phyloP scores from a whole-genome alignment of 37 sponge, comb jelly and placozoan species.

The Cliona cf. orientalis region DNA sequence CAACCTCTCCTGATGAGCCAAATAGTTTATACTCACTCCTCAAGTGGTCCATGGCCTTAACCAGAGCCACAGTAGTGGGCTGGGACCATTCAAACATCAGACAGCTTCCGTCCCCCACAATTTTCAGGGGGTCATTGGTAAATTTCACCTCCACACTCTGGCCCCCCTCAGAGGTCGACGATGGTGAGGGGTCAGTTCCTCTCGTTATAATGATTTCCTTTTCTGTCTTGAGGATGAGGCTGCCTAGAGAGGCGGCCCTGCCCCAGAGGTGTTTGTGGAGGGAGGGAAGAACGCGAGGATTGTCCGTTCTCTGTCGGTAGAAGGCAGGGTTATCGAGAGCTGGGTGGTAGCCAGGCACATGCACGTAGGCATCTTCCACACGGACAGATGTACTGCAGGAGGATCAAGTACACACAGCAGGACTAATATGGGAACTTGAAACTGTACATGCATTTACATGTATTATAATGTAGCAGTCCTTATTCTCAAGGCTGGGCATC shows the following conservation, averaged over 20 bases:
- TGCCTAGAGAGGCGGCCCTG: slow-evolving; percentile 62
- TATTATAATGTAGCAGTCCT: no score
- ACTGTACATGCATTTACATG: not conserved
- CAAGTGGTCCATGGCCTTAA: slow-evolving; percentile 18
- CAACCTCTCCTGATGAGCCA: not conserved
- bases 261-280: slow-evolving; percentile 76
- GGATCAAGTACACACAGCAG: not conserved
- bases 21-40: slow-evolving; percentile 21
- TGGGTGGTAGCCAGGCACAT: slow-evolving; percentile 48
- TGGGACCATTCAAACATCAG: slow-evolving; percentile 57
- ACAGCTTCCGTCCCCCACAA: slow-evolving; percentile 44
- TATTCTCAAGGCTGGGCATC: no score
- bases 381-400: slow-evolving; percentile 44
- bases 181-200: not conserved
- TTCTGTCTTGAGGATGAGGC: slow-evolving; percentile 26
- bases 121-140: slow-evolving; percentile 23
- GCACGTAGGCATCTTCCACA: slow-evolving; percentile 60
- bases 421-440: not conserved
- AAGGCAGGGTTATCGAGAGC: slow-evolving; percentile 38
- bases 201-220: slow-evolving; percentile 1
- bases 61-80: slow-evolving; percentile 11
- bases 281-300: slow-evolving; percentile 62
- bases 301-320: slow-evolving; percentile 36
- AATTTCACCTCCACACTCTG: slow-evolving; percentile 36
- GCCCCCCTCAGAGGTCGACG: not conserved